Conservation (phyloP, 2,113 vertebrate genomes). For the Rhinoderma darwinii region DNA sequence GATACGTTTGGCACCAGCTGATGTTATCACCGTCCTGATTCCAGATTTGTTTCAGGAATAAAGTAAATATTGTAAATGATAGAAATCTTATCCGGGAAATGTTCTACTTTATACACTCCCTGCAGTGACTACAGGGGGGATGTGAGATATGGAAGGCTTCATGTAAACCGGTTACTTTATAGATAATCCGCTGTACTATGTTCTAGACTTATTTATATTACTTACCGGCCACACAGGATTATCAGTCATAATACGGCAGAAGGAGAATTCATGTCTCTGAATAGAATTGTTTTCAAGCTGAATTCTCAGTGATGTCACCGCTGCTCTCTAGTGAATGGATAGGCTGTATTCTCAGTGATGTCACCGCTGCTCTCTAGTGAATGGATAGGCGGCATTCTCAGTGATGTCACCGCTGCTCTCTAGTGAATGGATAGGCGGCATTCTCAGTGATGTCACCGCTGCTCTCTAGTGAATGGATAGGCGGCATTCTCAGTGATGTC, state of each 20-base stretch:
- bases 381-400: not conserved
- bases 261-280: too few species aligned
- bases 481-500: too few species aligned
- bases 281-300: not conserved
- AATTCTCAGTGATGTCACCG: not conserved
- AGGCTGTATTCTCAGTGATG: not conserved
- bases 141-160: not conserved
- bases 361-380: not conserved
- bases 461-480: too few species aligned
- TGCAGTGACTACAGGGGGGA: not conserved
- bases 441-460: not conserved
- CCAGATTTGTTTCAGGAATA: not conserved
- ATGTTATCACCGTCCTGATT: not conserved
- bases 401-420: too few species aligned
- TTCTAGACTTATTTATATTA: too few species aligned
- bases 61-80: not conserved
- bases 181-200: too few species aligned
- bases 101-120: too few species aligned
- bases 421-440: too few species aligned
- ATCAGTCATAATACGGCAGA: not conserved
- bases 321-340: not conserved
- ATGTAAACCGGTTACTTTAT: not conserved
- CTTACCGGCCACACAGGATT: not conserved
- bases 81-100: not conserved
- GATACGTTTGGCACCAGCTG: not conserved